phyloP scores from a whole-genome alignment of 2,797 vertebrate species.

The Poecilia picta region DNA sequence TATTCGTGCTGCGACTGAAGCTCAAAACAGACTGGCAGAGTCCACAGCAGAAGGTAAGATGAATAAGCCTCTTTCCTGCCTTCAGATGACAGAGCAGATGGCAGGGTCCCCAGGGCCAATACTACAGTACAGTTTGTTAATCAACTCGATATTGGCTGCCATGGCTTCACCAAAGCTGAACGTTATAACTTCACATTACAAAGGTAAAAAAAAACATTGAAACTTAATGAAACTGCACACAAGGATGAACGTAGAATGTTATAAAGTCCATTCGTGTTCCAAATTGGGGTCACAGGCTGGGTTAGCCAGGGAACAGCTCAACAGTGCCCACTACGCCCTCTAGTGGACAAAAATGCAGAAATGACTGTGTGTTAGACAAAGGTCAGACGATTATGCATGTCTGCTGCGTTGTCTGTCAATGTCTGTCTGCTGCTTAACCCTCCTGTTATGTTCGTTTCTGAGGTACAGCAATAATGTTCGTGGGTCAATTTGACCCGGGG shows the following conservation, averaged over 20 bases:
- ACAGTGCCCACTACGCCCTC: conserved; percentile 53
- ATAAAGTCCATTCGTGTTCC: not conserved
- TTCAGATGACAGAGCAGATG: conserved; percentile 75
- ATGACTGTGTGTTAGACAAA: not conserved
- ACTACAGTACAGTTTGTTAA: conserved; percentile 20
- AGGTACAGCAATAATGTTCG: too few species aligned
- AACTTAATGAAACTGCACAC: not conserved
- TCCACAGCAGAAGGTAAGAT: conserved; percentile 38
- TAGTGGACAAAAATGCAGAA: conserved; percentile 44
- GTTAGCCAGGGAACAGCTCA: conserved; percentile 51
- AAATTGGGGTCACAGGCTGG: not conserved
- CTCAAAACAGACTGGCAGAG: conserved; percentile 39
- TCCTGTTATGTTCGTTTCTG: too few species aligned
- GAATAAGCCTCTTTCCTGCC: conserved; percentile 56
- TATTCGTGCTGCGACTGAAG: conserved; percentile 48
- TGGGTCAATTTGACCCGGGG: too few species aligned
- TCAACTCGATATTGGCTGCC: conserved; percentile 37
- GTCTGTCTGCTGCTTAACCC: conserved; percentile 32
- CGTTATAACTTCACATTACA: conserved; percentile 5
- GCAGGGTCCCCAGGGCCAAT: conserved; percentile 41
- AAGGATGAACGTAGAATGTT: not conserved
- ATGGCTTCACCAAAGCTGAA: conserved; percentile 17
- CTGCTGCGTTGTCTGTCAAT: conserved; percentile 3
- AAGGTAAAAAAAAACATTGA: not conserved
- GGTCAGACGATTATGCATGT: not conserved